Percentiles rank a stretch among this genome's conserved stretches.
Evolutionary conservation across 2,113 vertebrate species (phyloP).

Genomic region (Panurus biarmicus): DNA sequence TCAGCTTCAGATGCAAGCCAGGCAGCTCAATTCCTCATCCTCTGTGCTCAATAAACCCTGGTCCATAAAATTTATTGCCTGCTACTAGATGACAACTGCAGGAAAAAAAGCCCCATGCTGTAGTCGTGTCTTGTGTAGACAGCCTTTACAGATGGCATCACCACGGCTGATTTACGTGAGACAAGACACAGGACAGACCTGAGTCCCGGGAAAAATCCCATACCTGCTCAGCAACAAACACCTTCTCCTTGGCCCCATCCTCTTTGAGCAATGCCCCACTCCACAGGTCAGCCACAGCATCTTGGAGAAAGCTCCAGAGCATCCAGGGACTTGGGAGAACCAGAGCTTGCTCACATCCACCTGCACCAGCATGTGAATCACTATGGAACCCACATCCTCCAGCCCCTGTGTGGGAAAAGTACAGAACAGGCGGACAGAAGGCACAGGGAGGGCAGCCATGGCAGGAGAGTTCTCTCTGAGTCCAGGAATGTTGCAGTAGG

Average conservation of each 20-base stretch:
- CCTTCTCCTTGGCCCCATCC: neutral
- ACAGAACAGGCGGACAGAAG: neutral
- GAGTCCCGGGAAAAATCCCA: neutral
- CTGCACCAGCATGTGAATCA: neutral
- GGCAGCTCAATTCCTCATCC: constrained; percentile 52
- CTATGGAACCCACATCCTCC: neutral
- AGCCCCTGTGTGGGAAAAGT: fast-evolving
- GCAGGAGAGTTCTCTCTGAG: neutral
- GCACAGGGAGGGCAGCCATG: fast-evolving
- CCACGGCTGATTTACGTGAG: constrained; percentile 14
- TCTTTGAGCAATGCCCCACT: neutral
- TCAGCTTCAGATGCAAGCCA: constrained; percentile 28
- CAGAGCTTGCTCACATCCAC: fast-evolving
- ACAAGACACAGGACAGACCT: neutral
- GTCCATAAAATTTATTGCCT: constrained; percentile 57
- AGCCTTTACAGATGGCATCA: constrained; percentile 28
- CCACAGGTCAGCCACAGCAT: neutral
- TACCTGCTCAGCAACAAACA: neutral
- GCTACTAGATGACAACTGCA: constrained; percentile 51
- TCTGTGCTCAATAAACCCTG: constrained; percentile 52
- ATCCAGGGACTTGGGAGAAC: neutral
- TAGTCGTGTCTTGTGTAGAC: neutral
- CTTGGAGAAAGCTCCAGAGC: neutral
- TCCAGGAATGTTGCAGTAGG: neutral
- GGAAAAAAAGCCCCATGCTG: neutral